Evolutionary conservation across 2,797 vertebrate species (phyloP), one percentile per base, ranked within the genome.

Genomic region (Benthosema pterotum): DNA sequence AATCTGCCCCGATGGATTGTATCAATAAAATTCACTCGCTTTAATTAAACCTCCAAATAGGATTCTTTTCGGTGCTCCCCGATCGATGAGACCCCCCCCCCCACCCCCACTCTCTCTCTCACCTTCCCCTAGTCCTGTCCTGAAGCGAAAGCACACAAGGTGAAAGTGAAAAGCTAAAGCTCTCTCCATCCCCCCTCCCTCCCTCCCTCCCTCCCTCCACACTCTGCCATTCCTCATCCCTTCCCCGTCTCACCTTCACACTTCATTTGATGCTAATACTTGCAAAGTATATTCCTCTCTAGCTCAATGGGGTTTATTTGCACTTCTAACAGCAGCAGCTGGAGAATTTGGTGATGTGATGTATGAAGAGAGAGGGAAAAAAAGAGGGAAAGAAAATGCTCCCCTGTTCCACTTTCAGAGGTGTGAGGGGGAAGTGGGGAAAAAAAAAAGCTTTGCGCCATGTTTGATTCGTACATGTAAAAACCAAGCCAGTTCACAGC

Each of bases 21-120:
- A 88, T 88, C 82, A 86, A 78, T 88, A 87, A 91, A 85, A 86
- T 60, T 72, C 80, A 80, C 69, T 78, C 67, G 60, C 66, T 92
- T 86, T 91, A 92, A 93, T 87, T 91, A 89, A 92, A 90, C 32
- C 53, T 59, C 75, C 71, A 86, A 84, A 89, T 11, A 69, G 57
- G 63, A 87, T 79, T 74, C 45, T 57, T 60, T 86, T 82, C 77
- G 61, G 59, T 79, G 62, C 66, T 71, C 63, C 65, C 60, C 59
- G 67, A 77, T 79, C 80, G 38, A 92, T 83, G 71, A 60, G 38
- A 86, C 75, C 80, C 63, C 72, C 61, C 57, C 63, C 83, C 72
- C 3, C 22, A 16, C 64, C 64, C 57, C 68, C 79, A 57, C 71
- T 74, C 72, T 67, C 69, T 60, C 65, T 78, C 73, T 51, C 65